Conservation (phyloP, 2,888 invertebrate genomes). For the Cantharis rustica region DNA sequence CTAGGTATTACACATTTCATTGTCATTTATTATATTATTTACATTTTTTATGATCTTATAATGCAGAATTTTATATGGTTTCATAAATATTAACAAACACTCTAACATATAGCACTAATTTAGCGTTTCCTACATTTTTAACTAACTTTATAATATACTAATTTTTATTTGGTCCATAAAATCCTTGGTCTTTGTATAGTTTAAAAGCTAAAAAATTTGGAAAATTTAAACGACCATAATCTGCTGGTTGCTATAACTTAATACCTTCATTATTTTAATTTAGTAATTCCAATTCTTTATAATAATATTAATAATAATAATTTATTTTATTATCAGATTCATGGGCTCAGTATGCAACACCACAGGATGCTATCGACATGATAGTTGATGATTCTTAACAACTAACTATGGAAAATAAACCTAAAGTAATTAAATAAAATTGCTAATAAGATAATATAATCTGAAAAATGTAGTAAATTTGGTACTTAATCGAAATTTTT, state of each 20-base stretch:
- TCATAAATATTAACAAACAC: neutral
- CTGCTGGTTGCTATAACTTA: too few species aligned
- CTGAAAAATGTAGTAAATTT: neutral
- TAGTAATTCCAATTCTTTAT: too few species aligned
- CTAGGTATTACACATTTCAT: neutral
- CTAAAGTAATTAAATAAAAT: neutral
- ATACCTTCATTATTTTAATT: neutral
- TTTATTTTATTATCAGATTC: conserved; percentile 21
- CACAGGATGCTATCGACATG: conserved; percentile 70
- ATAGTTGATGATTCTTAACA: conserved; percentile 57
- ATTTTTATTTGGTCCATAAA: too few species aligned
- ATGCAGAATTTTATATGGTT: neutral
- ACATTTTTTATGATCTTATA: neutral
- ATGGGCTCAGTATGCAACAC: conserved; percentile 65
- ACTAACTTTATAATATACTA: too few species aligned
- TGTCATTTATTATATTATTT: neutral
- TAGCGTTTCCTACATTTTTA: neutral
- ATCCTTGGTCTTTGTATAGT: neutral
- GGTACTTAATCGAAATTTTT: neutral
- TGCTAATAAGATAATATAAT: neutral
- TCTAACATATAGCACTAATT: neutral
- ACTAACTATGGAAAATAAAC: neutral
- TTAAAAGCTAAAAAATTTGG: neutral
- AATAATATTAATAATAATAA: neutral
- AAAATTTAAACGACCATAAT: too few species aligned